These are phyloP conservation scores for Sciurus niger DNA, from an alignment of 2,113 vertebrate genomes.

Conservation along the genomic window DNA sequence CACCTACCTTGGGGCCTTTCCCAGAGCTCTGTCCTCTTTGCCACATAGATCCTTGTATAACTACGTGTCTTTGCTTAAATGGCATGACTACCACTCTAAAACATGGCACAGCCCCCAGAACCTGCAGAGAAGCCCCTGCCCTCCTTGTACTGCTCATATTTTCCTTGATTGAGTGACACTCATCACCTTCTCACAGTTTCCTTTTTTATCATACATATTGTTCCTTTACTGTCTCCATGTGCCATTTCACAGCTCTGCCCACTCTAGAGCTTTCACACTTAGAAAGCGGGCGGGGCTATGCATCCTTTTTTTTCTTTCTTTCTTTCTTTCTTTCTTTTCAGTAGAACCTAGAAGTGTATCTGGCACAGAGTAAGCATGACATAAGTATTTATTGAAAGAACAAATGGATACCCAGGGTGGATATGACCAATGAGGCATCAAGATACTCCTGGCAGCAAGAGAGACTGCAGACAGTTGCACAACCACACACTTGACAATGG, in stretches of 20 bases:
- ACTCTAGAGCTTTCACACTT: background rate
- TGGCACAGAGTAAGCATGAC: background rate
- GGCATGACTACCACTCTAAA: background rate
- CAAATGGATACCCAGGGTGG: background rate
- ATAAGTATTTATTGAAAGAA: background rate
- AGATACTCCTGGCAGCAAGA: background rate
- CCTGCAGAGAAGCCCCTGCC: background rate
- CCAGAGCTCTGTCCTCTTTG: background rate
- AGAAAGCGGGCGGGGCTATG: background rate
- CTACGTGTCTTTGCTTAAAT: background rate
- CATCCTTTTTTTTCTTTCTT: background rate
- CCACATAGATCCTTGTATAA: background rate
- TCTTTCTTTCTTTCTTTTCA: background rate
- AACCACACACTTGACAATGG: background rate
- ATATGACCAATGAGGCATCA: background rate
- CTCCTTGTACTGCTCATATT: background rate
- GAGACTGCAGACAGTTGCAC: background rate
- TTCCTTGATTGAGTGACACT: background rate
- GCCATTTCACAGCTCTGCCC: background rate
- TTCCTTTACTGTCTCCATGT: slow-evolving; percentile 39
- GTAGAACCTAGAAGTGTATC: background rate
- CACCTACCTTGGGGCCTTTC: background rate
- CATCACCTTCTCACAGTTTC: background rate
- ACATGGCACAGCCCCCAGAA: background rate
- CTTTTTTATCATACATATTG: background rate